phyloP scores from a whole-genome alignment of 1,140 invertebrate genomes.

The Aphelenchoides fujianensis region DNA sequence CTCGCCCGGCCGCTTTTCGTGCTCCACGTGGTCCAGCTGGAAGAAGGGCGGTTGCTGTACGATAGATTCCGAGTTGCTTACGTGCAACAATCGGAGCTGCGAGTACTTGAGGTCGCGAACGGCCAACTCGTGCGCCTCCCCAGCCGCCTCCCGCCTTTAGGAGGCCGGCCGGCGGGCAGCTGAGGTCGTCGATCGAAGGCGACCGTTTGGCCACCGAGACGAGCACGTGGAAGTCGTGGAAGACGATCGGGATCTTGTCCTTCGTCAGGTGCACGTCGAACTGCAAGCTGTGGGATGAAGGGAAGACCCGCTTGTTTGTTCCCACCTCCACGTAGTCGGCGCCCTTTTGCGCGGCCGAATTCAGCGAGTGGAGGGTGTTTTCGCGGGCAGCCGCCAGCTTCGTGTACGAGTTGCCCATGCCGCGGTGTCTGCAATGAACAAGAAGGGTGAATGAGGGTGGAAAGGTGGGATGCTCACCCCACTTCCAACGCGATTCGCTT shows the following conservation, averaged over 20 bases:
- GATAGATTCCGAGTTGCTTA: constrained; percentile 38
- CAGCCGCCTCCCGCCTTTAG: constrained; percentile 7
- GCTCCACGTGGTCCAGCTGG: constrained; percentile 48
- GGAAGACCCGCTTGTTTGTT: neutral
- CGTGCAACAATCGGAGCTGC: constrained; percentile 54
- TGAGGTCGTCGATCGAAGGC: constrained; percentile 26
- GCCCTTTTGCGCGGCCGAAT: constrained; percentile 58
- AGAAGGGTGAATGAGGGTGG: neutral
- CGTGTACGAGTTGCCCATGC: constrained; percentile 62
- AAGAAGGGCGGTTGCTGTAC: constrained; percentile 40
- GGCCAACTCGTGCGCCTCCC: constrained; percentile 58
- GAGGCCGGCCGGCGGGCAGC: constrained; percentile 10
- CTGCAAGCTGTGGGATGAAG: constrained; percentile 21
- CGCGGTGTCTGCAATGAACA: constrained; percentile 50
- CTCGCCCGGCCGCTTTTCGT: constrained; percentile 4
- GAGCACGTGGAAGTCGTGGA: constrained; percentile 60
- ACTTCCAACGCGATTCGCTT: constrained; percentile 58
- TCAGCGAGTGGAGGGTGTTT: constrained; percentile 59
- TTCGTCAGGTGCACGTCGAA: constrained; percentile 62
- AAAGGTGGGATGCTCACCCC: too few relatives aligned
- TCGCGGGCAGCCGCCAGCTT: constrained; percentile 59
- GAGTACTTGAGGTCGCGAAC: constrained; percentile 59
- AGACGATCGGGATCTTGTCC: constrained; percentile 57
- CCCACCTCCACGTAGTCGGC: constrained; percentile 50
- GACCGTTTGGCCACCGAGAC: constrained; percentile 57